Percentiles rank a stretch among this genome's conserved stretches.
phyloP scores from a whole-genome alignment of 2,113 vertebrate species.

The Tyto alba region DNA sequence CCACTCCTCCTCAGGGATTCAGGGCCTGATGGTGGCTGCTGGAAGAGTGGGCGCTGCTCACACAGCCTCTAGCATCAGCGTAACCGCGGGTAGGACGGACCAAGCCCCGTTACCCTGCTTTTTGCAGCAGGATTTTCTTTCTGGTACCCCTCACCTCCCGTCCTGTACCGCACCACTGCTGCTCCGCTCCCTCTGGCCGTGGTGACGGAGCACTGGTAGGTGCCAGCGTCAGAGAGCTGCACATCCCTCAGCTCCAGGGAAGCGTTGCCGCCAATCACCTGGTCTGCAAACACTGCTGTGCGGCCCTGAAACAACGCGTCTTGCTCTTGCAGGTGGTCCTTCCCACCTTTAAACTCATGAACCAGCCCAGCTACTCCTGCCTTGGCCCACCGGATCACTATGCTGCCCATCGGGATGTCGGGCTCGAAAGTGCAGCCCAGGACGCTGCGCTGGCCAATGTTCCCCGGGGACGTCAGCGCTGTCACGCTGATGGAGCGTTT shows the following conservation, averaged over 20 bases:
- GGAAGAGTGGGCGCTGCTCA: accelerated
- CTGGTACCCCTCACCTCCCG: constrained; percentile 61
- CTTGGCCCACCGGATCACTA: constrained; percentile 70
- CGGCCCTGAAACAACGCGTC: constrained; percentile 28
- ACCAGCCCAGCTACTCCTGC: constrained; percentile 46
- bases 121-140: neutral
- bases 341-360: constrained; percentile 61
- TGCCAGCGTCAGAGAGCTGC: constrained; percentile 56
- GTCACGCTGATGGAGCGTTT: constrained; percentile 45
- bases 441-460: constrained; percentile 34
- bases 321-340: constrained; percentile 57
- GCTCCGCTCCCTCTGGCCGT: constrained; percentile 63
- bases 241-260: constrained; percentile 66
- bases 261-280: constrained; percentile 63
- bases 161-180: constrained; percentile 58
- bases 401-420: constrained; percentile 1
- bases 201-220: constrained; percentile 60
- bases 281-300: constrained; percentile 36
- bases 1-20: neutral
- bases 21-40: neutral
- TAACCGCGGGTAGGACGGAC: neutral
- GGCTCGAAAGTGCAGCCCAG: constrained; percentile 69
- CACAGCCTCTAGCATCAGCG: neutral
- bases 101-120: accelerated
- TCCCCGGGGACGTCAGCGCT: neutral